These are phyloP conservation scores for Fregetta grallaria DNA, from an alignment of 2,113 vertebrate species.

Conservation along the genomic window DNA sequence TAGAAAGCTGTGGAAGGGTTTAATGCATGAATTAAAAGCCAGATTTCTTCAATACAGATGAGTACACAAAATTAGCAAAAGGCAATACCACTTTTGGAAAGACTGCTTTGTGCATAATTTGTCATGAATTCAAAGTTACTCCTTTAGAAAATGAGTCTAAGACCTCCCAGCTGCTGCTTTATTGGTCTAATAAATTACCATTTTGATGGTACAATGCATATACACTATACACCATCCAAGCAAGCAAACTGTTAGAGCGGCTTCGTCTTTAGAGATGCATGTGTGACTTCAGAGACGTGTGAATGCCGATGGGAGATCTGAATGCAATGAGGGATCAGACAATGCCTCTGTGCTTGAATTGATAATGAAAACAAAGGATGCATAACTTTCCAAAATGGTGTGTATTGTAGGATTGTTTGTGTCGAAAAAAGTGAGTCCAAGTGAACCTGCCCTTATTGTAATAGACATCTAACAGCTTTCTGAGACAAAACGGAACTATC, in stretches of 20 bases:
- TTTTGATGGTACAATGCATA: neutral
- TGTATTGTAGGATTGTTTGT: neutral
- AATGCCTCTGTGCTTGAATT: neutral
- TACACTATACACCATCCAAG: neutral
- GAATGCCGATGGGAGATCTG: neutral
- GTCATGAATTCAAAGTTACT: constrained; percentile 60
- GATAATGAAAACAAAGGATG: neutral
- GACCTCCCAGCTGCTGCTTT: constrained; percentile 67
- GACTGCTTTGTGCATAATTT: constrained; percentile 49
- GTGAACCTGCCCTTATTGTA: neutral
- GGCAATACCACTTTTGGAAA: constrained; percentile 51
- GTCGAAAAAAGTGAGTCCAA: neutral
- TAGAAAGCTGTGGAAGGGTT: neutral
- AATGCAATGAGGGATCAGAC: neutral
- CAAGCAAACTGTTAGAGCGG: neutral
- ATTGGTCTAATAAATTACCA: constrained; percentile 61
- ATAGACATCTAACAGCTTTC: neutral
- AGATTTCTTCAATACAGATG: constrained; percentile 59
- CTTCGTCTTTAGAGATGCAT: neutral
- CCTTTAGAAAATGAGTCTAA: constrained; percentile 65
- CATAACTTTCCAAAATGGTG: rapidly evolving
- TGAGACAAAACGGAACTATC: neutral
- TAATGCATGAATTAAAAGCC: constrained; percentile 38
- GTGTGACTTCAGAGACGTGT: neutral
- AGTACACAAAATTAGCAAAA: constrained; percentile 61